These are phyloP conservation scores for Epinotia bilunana DNA, from an alignment of 2,888 invertebrate species.

Conservation along the genomic window DNA sequence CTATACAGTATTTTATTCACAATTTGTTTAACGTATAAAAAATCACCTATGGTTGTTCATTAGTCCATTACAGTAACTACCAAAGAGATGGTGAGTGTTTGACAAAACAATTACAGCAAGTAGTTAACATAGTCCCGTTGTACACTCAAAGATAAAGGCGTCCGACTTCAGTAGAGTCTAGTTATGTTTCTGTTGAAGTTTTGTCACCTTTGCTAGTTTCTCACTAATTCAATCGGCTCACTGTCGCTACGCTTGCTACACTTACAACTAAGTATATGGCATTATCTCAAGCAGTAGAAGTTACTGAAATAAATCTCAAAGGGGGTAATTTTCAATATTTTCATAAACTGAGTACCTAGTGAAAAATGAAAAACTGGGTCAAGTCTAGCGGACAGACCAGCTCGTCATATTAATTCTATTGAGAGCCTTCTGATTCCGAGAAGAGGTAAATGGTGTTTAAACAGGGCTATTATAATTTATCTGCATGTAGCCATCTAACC, in stretches of 20 bases:
- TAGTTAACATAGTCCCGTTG: no score
- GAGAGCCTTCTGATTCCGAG: slow-evolving; percentile 27
- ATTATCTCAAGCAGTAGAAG: no score
- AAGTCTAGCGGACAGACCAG: not conserved
- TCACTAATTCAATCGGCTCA: no score
- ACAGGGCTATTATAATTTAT: slow-evolving; percentile 35
- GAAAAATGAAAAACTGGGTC: not conserved
- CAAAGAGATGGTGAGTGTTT: not conserved
- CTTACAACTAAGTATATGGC: no score
- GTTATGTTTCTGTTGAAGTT: no score
- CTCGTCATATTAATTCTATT: slow-evolving; percentile 21
- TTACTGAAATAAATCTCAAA: no score
- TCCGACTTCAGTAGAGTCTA: no score
- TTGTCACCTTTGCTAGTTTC: no score
- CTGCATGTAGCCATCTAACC: slow-evolving; percentile 26
- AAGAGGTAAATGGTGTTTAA: slow-evolving; percentile 36
- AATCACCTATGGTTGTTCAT: not conserved
- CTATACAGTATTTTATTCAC: not conserved
- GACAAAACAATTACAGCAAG: not conserved
- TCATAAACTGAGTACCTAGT: not conserved
- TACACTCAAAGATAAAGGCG: no score
- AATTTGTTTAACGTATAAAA: not conserved
- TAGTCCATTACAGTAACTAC: not conserved
- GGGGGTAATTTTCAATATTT: no score
- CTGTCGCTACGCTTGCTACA: no score